Base-by-base conservation (phyloP, 2,888 invertebrate genomes). In the Tetragonula carbonaria region DNA sequence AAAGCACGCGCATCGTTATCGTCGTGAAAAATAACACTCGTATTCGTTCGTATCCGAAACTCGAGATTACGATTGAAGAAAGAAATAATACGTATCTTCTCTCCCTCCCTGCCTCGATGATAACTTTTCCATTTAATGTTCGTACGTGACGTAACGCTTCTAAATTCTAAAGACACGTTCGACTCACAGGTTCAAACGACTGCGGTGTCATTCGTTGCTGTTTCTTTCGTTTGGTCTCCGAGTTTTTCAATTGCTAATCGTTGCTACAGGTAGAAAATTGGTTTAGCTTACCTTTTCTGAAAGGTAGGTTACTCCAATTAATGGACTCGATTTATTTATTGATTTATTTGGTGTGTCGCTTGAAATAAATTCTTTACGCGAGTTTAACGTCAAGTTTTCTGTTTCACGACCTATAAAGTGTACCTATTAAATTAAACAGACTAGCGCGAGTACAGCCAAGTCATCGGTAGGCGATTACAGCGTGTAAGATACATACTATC, bases 1-100 rank as follows among this genome's bases (percentile, higher is more conserved):
- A 53, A 79, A 73, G 59, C 28, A 66, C 45, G 51, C 28, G 23
- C 21, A 50, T 63, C 68, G 57, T 85, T 82, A 63, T 72, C 74
- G 5, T 16, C 45, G 14, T 45, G 50, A 62, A 74, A 74, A 55
- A 68, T 45, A 67, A 74, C 57, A 33, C 23, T 68, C 51, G 66
- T 62, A 28, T 28, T n/a, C 63, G 38, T 72, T 68, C 2, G 38
- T 70, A 18, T n/a, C n/a, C n/a, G 23, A 28, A 74, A 38, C 38
- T 66, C 53, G 50, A 51, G 68, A 79, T 86, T 74, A 71, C 55
- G 55, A 73, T 71, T 33, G 33, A 38, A 38, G n/a, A 66, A 63
- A 65, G 51, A 38, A 80, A 71, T 59, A 14, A n/a, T 38, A 33
- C 13, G 16, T 55, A 28, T 33, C 4, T 4, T 45, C 38, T 33